These are phyloP conservation scores for Tromatobia lineatoria DNA, from an alignment of 2,888 invertebrate genomes.

Conservation along the genomic window DNA sequence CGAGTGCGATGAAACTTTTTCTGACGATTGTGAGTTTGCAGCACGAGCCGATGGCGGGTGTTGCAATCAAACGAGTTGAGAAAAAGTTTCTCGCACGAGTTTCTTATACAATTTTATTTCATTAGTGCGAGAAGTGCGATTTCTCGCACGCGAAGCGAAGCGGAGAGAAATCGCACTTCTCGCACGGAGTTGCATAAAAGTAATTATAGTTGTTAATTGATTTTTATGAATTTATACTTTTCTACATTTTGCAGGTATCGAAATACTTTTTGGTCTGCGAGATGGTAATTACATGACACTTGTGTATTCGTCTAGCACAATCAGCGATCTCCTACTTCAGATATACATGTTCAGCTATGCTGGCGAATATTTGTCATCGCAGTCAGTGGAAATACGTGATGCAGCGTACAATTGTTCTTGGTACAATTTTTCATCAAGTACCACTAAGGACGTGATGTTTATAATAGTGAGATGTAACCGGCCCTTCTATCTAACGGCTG, in stretches of 20 bases:
- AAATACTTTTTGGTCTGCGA: slow-evolving; percentile 24
- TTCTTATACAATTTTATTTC: neutral
- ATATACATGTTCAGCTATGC: slow-evolving; percentile 61
- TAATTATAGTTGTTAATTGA: neutral
- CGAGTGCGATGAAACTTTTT: too few relatives aligned
- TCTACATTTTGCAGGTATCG: slow-evolving; percentile 7
- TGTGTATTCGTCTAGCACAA: neutral
- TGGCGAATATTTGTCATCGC: slow-evolving; percentile 43
- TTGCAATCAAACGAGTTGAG: too few relatives aligned
- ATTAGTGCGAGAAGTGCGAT: too few relatives aligned
- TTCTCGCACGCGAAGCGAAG: too few relatives aligned
- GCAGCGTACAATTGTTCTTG: slow-evolving; percentile 49
- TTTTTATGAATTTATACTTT: neutral
- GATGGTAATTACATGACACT: neutral
- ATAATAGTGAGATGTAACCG: slow-evolving; percentile 39
- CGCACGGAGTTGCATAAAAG: too few relatives aligned
- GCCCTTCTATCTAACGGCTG: slow-evolving; percentile 58
- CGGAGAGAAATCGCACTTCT: too few relatives aligned
- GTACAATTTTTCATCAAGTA: slow-evolving; percentile 53
- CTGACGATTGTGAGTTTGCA: too few relatives aligned
- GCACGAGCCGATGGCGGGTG: too few relatives aligned
- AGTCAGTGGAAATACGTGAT: slow-evolving; percentile 31
- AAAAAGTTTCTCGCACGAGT: slow-evolving; percentile 9
- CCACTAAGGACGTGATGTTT: slow-evolving; percentile 51
- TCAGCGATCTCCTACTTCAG: slow-evolving; percentile 43